A percentile compares a stretch with the other conserved stretches of the same genome.
Conservation (phyloP, 1,140 invertebrate genomes). For the Ectropis grisescens region DNA sequence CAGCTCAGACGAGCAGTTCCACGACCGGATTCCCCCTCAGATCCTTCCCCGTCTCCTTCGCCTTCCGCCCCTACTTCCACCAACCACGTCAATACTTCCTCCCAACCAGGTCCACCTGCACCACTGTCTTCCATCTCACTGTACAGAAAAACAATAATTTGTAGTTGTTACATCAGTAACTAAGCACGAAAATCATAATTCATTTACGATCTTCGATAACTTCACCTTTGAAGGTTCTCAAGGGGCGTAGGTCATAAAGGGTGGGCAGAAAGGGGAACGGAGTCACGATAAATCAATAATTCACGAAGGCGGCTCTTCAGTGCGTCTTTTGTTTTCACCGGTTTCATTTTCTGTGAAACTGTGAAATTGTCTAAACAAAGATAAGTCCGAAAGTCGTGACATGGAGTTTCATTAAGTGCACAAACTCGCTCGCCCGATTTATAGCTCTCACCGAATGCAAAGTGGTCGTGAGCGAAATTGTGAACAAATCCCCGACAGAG, state of each 20-base stretch:
- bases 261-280: slow-evolving; percentile 4
- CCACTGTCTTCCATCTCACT: slow-evolving; percentile 44
- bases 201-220: too few species aligned
- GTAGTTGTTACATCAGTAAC: too few species aligned
- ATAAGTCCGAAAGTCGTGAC: slow-evolving; percentile 18
- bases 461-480: slow-evolving; percentile 22
- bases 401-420: slow-evolving; percentile 23
- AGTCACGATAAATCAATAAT: slow-evolving; percentile 14
- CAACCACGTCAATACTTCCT: slow-evolving; percentile 92
- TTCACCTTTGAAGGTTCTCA: too few species aligned
- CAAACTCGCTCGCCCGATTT: slow-evolving; percentile 15
- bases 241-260: background rate
- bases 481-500: slow-evolving; percentile 20
- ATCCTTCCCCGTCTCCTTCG: slow-evolving; percentile 74
- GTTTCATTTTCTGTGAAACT: background rate
- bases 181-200: too few species aligned
- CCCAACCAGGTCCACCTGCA: slow-evolving; percentile 75
- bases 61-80: slow-evolving; percentile 89
- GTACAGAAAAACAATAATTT: slow-evolving; percentile 4
- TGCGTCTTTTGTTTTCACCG: background rate
- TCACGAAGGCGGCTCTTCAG: background rate
- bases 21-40: slow-evolving; percentile 76
- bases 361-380: slow-evolving; percentile 12
- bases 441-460: slow-evolving; percentile 17
- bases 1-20: slow-evolving; percentile 52